Base-by-base conservation (phyloP, 2,113 vertebrate genomes). In the Suncus etruscus region DNA sequence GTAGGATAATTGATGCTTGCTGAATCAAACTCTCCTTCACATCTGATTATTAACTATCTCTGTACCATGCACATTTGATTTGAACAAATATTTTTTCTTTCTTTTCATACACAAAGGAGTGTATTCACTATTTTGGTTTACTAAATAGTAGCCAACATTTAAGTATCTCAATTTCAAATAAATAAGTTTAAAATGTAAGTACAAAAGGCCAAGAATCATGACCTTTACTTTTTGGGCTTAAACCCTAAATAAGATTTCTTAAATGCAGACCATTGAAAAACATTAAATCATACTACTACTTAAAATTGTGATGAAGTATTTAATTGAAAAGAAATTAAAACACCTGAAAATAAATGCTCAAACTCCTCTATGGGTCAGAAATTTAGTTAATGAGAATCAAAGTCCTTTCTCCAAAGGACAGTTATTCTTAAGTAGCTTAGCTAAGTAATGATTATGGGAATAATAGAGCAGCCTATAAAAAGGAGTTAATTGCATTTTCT, bases 361-460 rank as follows among this genome's bases (percentile, higher is more conserved):
- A 84, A 91, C 94, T 94, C 65, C 88, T 95, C 94, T 90, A 90
- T 94, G 95, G 96, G 96, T 97, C 95, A 95, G 93, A 94, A 96
- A 96, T 91, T 93, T 93, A 94, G 85, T 92, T 97, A 97, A 97
- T 97, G 95, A 92, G 91, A 89, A 89, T 73, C 9, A 48, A 32
- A 95, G 95, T 95, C 95, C 95, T 96, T 95, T 86, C 88, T 94
- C 86, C 83, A 94, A 96, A 95, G 95, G 94, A 96, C 93, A 94
- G 93, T 94, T 94, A 94, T 90, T 82, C 74, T 84, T 97, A 95
- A 95, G 92, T 95, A 95, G 94, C 88, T 95, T 91, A 95, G 88
- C 94, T 95, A 95, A 94, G 68, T 96, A 94, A 92, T 95, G 93
- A 86, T 94, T 86, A 78, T 90, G 91, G 88, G 80, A 86, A 61